Evolutionary conservation across 2,113 vertebrate genomes (phyloP).

Genomic region (Hydrolagus affinis): DNA sequence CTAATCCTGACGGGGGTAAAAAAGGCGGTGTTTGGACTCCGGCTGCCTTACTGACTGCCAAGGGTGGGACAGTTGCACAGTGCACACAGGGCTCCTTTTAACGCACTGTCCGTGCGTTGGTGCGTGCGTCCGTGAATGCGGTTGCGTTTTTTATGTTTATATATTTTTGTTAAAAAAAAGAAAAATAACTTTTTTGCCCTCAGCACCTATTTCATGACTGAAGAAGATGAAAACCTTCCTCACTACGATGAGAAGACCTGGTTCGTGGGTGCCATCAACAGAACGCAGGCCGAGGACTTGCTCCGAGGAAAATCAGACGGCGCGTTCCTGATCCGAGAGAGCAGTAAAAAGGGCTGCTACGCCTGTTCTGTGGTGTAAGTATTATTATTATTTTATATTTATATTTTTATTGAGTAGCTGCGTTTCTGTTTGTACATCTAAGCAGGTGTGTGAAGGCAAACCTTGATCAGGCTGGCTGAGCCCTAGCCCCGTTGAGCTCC

Average conservation of each 20-base stretch:
- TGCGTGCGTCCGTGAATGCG: no score
- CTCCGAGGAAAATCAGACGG: conserved; percentile 81
- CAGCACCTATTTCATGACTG: conserved; percentile 77
- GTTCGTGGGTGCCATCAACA: conserved; percentile 89
- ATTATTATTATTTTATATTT: background rate
- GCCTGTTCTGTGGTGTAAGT: conserved; percentile 98
- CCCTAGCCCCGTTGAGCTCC: no score
- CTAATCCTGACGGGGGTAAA: no score
- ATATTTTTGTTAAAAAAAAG: background rate
- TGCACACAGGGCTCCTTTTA: no score
- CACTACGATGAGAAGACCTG: conserved; percentile 88
- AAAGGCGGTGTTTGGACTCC: no score
- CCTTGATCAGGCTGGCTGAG: background rate
- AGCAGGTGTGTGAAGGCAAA: background rate
- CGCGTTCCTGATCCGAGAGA: conserved; percentile 90
- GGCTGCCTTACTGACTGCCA: no score
- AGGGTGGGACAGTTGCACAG: no score
- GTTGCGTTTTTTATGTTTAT: no score
- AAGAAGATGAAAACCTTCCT: conserved; percentile 80
- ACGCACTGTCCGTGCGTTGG: no score
- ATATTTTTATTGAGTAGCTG: background rate
- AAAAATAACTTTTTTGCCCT: conserved; percentile 40
- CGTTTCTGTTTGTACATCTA: background rate
- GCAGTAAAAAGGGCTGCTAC: conserved; percentile 92
- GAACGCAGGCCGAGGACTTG: conserved; percentile 84